Base-by-base conservation (phyloP, 2,888 invertebrate species). In the Sericinus montela region DNA sequence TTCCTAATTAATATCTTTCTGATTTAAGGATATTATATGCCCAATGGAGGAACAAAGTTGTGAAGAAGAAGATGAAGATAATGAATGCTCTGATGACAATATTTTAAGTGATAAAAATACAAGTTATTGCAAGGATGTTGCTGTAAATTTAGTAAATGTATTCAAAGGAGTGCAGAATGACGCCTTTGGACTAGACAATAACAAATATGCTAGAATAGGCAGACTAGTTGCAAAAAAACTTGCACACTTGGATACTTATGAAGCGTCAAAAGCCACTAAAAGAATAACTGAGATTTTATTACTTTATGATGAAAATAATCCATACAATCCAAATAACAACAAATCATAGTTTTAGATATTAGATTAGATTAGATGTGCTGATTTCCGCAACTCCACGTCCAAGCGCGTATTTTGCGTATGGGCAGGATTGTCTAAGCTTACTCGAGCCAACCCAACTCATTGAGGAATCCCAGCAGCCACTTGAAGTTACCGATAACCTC, bases 211-310 rank as follows among this genome's bases (percentile, higher is more conserved):
- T 1, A 61, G 63, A 54, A 53, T 86, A 13, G 86, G 85, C 0
- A 58, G 63, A 38, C 56, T 67, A 9, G 72, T 88, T 0, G 64
- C 75, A 1, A 70, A 58, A 44, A 80, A 70, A 58, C 59, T 88
- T 0, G 71, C 75, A 39, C 61, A 76, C 53, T 69, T 87, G 63
- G 70, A 63, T 57, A 75, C 84, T 1, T 79, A 66, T 59, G 73
- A 83, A 51, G 86, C 86, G 25, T 75, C 80, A 28, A 62, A 55
- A 55, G 49, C 70, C 7, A 67, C 80, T 1, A 61, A 63, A 30
- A 79, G 79, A 69, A 85, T 88, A 42, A 69, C 75, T 52, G 76
- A 80, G 47, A 69, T 87, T 50, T 67, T 88, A 41, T 56, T 75
- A 7, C 46, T 74, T 1, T 85, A 86, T 69, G 74, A 87, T 62